Base-by-base conservation (phyloP, 2,113 vertebrate species). In the Crotalus tigris region DNA sequence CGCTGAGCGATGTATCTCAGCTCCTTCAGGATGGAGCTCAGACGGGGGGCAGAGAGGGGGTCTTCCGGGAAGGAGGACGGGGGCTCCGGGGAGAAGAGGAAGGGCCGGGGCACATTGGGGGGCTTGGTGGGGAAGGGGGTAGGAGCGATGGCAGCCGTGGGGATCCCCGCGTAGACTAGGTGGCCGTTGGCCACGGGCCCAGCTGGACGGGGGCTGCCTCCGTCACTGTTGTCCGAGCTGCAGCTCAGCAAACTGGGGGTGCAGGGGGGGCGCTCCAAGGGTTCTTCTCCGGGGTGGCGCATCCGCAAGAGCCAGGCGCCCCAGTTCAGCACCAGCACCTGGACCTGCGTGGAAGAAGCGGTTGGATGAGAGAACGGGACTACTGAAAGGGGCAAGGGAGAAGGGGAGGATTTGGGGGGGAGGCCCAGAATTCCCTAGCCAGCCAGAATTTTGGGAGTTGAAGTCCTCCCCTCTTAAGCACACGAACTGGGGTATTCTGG, bases 221-320 rank as follows among this genome's bases (percentile, higher is more conserved):
- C 55, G 0, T 93, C 69, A 24, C 92, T 93, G 92, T 44, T 90
- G 10, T 85, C 93, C 0, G 87, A 89, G 6, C 90, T 85, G 54
- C 87, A 91, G 44, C 93, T 91, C 13, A 89, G 19, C 23, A 91
- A 57, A 24, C 87, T 93, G 90, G 64, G 51, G 49, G 75, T 6
- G 11, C 53, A 88, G 21, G 1, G 64, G 1, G 90, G 81, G 5
- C n/a, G 58, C 21, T 33, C 49, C 51, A 57, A 49, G 0, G n/a
- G 5, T 13, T 26, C 90, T 33, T 93, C 53, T 3, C 93, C 49
- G 0, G 98, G 98, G 91, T 98, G 98, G 93, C 98, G 98, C 98
- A 98, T 98, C 39, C 98, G 97, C 44, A 98, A 96, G 90, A 98
- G 98, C 98, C 98, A 98, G 58, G 98, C 98, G 0, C 98, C 98